Evolutionary conservation across 2,888 invertebrate genomes (phyloP).

Genomic region (Lithophane socia): DNA sequence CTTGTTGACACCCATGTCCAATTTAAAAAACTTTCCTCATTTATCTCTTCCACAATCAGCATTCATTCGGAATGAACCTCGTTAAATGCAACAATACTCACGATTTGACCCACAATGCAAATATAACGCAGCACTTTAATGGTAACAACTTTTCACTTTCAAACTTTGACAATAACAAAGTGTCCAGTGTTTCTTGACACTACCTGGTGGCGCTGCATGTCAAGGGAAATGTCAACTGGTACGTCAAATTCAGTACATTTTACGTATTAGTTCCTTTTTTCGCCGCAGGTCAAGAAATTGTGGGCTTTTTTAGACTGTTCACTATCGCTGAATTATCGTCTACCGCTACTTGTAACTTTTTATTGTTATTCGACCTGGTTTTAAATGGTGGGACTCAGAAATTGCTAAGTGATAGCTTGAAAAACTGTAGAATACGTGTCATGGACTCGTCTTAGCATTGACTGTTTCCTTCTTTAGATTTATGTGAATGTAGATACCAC

Average conservation of each 20-base stretch:
- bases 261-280: conserved; percentile 7
- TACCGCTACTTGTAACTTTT: conserved; percentile 53
- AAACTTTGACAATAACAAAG: conserved; percentile 56
- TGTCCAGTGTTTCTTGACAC: conserved; percentile 21
- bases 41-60: conserved; percentile 51
- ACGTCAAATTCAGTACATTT: conserved; percentile 17
- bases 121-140: conserved; percentile 42
- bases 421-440: conserved; percentile 40
- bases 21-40: conserved; percentile 41
- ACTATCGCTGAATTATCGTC: conserved; percentile 52
- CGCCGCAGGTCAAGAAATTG: background rate
- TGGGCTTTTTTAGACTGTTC: conserved; percentile 28
- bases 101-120: conserved; percentile 61
- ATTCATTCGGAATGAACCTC: conserved; percentile 48
- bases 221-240: background rate
- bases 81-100: conserved; percentile 54
- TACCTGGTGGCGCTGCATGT: background rate
- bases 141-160: conserved; percentile 65
- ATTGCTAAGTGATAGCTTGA: conserved; percentile 14
- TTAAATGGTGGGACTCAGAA: conserved; percentile 35
- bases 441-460: conserved; percentile 40
- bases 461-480: conserved; percentile 3
- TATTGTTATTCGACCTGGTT: conserved; percentile 63
- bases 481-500: background rate
- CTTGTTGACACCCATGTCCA: conserved; percentile 22